Evolutionary conservation across 2,797 vertebrate genomes (phyloP), one percentile per base, ranked within the genome.

Genomic region (Sternotherus odoratus): DNA sequence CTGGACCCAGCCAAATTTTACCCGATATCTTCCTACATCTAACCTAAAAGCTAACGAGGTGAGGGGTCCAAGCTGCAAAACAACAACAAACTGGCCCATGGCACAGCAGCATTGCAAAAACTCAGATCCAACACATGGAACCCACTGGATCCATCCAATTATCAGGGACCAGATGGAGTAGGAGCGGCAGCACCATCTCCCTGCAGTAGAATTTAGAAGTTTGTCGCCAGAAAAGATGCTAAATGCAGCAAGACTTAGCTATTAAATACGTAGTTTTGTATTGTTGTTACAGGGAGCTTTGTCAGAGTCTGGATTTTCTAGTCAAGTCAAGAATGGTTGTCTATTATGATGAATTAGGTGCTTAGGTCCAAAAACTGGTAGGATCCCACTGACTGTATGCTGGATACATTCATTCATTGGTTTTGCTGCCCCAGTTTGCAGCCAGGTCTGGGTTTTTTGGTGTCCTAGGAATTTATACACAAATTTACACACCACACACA

Each of bases 351-450:
- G 80, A 66, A 89, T 57, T 84, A 80, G 63, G 48, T 92, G 43
- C 77, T 23, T 1, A 72, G 77, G 86, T 21, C 78, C 78, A 83
- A 56, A 0, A 0, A 66, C 21, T 3, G n/a, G 43, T 12, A 13
- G 23, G 30, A 43, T 83, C 95, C 81, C 95, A 21, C 81, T 51
- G 19, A 12, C 90, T 85, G 93, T 12, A 26, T 60, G 13, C 57
- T 16, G 13, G 13, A 8, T 60, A 60, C 57, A 60, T 33, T 33
- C 30, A 33, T 33, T 13, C 57, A 60, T 16, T 33, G 92, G 88
- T 48, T 19, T 60, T 77, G 83, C 93, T 95, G 50, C 82, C 83
- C 83, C 72, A 87, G 77, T 56, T 89, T 95, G 87, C 92, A 94
- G 86, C 88, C 66, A 11, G 87, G 90, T 81, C 85, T 92, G 53